These are phyloP conservation scores for Nothobranchius furzeri DNA, from an alignment of 2,113 vertebrate species.

Conservation along the genomic window DNA sequence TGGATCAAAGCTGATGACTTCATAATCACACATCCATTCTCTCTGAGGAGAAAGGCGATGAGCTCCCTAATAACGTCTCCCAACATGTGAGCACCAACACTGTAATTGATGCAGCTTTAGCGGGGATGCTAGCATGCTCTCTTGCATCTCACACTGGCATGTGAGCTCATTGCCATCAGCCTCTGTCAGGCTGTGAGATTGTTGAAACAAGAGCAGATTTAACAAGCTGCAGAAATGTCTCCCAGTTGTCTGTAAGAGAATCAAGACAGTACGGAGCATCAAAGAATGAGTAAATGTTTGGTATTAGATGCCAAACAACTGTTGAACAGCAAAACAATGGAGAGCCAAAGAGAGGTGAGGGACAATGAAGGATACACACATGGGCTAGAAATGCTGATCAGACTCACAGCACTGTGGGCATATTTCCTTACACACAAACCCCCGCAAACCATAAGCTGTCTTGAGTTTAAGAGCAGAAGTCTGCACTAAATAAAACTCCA, in stretches of 20 bases:
- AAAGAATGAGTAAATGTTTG: conserved; percentile 69
- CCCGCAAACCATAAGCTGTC: conserved; percentile 25
- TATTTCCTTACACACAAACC: conserved; percentile 56
- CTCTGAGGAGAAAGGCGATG: conserved; percentile 92
- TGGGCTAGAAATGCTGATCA: conserved; percentile 73
- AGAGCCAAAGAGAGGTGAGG: conserved; percentile 69
- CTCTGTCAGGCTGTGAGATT: conserved; percentile 27
- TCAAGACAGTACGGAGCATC: conserved; percentile 78
- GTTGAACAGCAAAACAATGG: conserved; percentile 76
- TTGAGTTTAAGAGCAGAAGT: conserved; percentile 33
- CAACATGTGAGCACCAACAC: conserved; percentile 86
- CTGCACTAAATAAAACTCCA: conserved; percentile 50
- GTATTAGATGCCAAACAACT: conserved; percentile 76
- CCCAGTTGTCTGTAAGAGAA: conserved; percentile 68
- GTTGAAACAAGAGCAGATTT: conserved; percentile 38
- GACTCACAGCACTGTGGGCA: conserved; percentile 51
- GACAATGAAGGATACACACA: conserved; percentile 73
- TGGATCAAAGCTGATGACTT: conserved; percentile 99
- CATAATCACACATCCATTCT: conserved; percentile 99
- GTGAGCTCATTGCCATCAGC: conserved; percentile 51
- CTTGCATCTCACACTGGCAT: conserved; percentile 58
- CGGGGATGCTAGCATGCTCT: conserved; percentile 51
- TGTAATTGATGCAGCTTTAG: conserved; percentile 68
- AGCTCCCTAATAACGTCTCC: conserved; percentile 93
- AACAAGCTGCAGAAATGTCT: conserved; percentile 63